Conservation (phyloP, 2,797 vertebrate genomes). For the Rousettus madagascariensis region DNA sequence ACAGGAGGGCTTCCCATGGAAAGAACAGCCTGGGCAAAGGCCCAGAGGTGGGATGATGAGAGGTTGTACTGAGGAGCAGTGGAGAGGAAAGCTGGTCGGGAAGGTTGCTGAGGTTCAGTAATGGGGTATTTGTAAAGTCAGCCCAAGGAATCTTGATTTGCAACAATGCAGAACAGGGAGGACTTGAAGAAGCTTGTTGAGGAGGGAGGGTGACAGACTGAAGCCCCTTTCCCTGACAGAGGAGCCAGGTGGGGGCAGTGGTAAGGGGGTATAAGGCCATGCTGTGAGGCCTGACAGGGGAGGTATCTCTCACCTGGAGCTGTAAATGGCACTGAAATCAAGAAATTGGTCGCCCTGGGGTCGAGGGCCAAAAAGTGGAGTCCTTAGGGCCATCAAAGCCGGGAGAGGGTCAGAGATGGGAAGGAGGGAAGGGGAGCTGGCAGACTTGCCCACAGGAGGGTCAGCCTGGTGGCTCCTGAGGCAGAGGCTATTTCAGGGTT, state of each 20-base stretch:
- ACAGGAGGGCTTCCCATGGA: fast-evolving
- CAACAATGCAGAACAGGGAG: background rate
- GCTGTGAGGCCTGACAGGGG: background rate
- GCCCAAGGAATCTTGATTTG: background rate
- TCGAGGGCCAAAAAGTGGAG: background rate
- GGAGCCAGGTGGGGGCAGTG: background rate
- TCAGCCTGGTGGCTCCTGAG: background rate
- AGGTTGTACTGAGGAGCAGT: too few species aligned
- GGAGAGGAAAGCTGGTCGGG: background rate
- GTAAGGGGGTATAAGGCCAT: background rate
- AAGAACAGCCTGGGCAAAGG: background rate
- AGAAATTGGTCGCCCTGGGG: background rate
- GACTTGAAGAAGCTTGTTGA: background rate
- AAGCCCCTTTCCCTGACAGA: background rate
- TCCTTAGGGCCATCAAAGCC: background rate
- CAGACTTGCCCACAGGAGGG: background rate
- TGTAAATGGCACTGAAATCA: background rate
- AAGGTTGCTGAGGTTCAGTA: background rate
- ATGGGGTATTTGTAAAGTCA: background rate
- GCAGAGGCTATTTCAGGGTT: background rate
- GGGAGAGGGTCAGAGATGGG: background rate
- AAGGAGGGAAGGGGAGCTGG: background rate
- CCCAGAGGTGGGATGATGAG: background rate
- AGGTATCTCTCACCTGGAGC: background rate
- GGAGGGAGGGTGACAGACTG: background rate